A percentile compares a stretch with the other conserved stretches of the same genome.
Conservation (phyloP, 1,140 invertebrate species). For the Phocides pigmalion region DNA sequence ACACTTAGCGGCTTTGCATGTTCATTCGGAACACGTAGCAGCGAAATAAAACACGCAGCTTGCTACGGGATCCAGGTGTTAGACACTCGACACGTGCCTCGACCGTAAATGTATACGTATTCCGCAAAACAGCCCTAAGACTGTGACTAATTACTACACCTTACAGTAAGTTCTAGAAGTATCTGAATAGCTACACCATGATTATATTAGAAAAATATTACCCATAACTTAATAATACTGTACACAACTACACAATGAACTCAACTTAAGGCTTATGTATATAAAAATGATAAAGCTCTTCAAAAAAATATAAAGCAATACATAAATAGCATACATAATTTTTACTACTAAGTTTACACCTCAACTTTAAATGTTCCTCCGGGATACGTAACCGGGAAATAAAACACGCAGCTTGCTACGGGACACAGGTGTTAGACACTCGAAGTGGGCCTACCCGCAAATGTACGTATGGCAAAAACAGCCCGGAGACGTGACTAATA, state of each 20-base stretch:
- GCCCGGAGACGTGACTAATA: too few relatives aligned
- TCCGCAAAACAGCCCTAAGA: neutral
- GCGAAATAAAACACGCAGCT: slow-evolving; percentile 46
- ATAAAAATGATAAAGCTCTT: too few relatives aligned
- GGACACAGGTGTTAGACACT: slow-evolving; percentile 47
- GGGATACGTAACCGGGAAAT: slow-evolving; percentile 39
- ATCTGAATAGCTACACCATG: too few relatives aligned
- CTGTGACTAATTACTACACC: slow-evolving; percentile 16
- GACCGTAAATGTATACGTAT: slow-evolving; percentile 27
- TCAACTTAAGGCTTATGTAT: too few relatives aligned
- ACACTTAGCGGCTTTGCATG: slow-evolving; percentile 36
- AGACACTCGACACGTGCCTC: slow-evolving; percentile 46
- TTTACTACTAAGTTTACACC: too few relatives aligned
- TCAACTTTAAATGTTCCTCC: slow-evolving; percentile 32
- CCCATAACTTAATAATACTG: too few relatives aligned
- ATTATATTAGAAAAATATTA: too few relatives aligned
- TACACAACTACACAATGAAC: too few relatives aligned
- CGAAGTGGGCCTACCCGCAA: slow-evolving; percentile 37
- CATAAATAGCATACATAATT: too few relatives aligned
- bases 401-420: slow-evolving; percentile 41
- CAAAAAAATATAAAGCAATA: too few relatives aligned
- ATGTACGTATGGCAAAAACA: neutral
- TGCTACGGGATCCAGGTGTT: slow-evolving; percentile 51
- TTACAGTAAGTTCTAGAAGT: too few relatives aligned
- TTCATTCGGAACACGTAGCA: slow-evolving; percentile 46